These are phyloP conservation scores for Phalacrocorax carbo DNA, from an alignment of 2,113 vertebrate species.

Conservation along the genomic window DNA sequence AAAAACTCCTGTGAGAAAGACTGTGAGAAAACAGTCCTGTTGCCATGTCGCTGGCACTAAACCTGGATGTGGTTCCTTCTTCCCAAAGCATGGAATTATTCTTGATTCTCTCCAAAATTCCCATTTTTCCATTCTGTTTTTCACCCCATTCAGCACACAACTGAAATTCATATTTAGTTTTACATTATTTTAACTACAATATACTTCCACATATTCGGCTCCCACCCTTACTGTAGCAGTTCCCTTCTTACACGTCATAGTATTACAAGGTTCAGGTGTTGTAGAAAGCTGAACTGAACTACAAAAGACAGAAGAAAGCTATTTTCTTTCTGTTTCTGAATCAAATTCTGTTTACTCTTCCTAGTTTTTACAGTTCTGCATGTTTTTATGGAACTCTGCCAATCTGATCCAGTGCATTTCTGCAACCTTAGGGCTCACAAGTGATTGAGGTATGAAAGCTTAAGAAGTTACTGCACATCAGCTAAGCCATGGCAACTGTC, in stretches of 20 bases:
- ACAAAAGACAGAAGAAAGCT: background rate
- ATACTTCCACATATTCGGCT: background rate
- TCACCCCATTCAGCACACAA: background rate
- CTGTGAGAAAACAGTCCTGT: background rate
- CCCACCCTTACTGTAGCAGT: background rate
- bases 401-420: background rate
- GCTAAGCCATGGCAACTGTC: background rate
- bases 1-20: rapidly evolving
- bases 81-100: background rate
- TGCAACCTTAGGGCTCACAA: background rate
- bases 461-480: background rate
- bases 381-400: background rate
- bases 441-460: background rate
- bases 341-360: background rate
- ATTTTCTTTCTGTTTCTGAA: background rate
- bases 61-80: background rate
- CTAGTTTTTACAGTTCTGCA: background rate
- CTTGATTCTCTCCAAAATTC: background rate
- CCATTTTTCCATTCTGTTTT: background rate
- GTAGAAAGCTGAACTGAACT: background rate
- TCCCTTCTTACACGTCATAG: background rate
- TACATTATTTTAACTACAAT: background rate
- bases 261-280: background rate
- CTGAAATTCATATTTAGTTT: background rate
- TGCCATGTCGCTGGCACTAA: background rate